Evolutionary conservation across 2,888 invertebrate species (phyloP).

Genomic region (Synanthedon tipuliformis): DNA sequence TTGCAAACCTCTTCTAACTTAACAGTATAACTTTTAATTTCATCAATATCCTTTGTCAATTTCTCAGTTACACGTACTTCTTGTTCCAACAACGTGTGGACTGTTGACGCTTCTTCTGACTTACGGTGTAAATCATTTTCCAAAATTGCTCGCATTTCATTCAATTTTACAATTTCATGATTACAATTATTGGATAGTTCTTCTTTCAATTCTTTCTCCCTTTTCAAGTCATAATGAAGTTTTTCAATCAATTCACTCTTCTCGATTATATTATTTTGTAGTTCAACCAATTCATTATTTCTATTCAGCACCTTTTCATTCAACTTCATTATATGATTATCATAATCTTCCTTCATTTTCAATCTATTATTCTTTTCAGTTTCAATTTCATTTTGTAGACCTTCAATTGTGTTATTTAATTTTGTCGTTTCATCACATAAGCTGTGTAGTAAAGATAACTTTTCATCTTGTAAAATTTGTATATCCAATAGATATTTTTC

Average conservation of each 20-base stretch:
- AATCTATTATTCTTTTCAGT: slow-evolving; percentile 34
- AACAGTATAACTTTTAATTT: slow-evolving; percentile 19
- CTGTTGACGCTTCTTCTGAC: slow-evolving; percentile 1
- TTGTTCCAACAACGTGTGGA: slow-evolving; percentile 23
- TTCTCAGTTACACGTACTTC: slow-evolving; percentile 20
- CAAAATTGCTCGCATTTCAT: slow-evolving; percentile 15
- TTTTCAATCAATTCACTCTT: slow-evolving; percentile 45
- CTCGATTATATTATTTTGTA: slow-evolving; percentile 43
- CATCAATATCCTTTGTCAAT: slow-evolving; percentile 25
- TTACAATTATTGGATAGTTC: slow-evolving; percentile 28
- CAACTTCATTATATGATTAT: slow-evolving; percentile 43
- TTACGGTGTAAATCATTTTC: slow-evolving; percentile 25
- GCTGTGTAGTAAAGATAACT: slow-evolving; percentile 39
- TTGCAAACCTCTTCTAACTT: slow-evolving; percentile 23
- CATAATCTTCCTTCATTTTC: slow-evolving; percentile 42
- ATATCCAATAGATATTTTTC: slow-evolving; percentile 44
- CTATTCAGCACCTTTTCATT: slow-evolving; percentile 53
- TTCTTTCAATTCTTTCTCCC: slow-evolving; percentile 29
- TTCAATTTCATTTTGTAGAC: slow-evolving; percentile 32
- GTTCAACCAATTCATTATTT: slow-evolving; percentile 51
- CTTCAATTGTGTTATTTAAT: slow-evolving; percentile 30
- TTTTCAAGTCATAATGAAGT: slow-evolving; percentile 32
- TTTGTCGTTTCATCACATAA: slow-evolving; percentile 42
- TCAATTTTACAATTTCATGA: slow-evolving; percentile 20
- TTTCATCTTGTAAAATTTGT: slow-evolving; percentile 48